Evolutionary conservation across 2,797 vertebrate species (phyloP).

Genomic region (Artibeus jamaicensis): DNA sequence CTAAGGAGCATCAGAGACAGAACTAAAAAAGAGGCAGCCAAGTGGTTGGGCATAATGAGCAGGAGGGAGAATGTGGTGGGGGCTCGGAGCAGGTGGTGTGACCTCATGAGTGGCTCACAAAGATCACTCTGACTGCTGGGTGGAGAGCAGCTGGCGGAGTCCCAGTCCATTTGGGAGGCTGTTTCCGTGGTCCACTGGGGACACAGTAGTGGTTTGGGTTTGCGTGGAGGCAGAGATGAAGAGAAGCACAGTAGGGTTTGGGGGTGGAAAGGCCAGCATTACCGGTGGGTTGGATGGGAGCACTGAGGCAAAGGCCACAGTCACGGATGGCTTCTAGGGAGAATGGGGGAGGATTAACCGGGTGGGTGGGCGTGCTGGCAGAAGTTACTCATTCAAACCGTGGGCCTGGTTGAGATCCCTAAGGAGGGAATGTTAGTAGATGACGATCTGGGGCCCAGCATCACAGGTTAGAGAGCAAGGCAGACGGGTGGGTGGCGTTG

Average conservation of each 20-base stretch:
- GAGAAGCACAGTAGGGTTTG: neutral
- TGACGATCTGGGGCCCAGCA: neutral
- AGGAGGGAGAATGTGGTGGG: no score
- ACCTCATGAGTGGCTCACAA: neutral
- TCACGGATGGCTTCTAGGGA: neutral
- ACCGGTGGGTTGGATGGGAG: neutral
- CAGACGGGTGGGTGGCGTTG: neutral
- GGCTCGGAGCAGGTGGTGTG: neutral
- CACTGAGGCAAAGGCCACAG: neutral
- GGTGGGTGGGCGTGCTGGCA: neutral
- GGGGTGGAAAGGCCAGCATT: neutral
- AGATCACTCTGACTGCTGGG: neutral
- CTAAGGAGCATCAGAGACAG: neutral
- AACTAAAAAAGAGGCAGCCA: neutral
- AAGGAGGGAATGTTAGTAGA: neutral
- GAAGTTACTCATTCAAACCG: neutral
- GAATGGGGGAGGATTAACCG: neutral
- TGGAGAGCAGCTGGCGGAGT: neutral
- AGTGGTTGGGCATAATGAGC: neutral
- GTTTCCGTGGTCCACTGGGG: neutral
- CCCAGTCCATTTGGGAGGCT: neutral
- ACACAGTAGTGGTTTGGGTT: neutral
- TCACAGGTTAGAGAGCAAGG: neutral
- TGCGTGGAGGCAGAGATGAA: neutral
- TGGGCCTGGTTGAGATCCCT: neutral